These are phyloP conservation scores for Datnioides undecimradiatus DNA, from an alignment of 2,113 vertebrate species.

Conservation along the genomic window DNA sequence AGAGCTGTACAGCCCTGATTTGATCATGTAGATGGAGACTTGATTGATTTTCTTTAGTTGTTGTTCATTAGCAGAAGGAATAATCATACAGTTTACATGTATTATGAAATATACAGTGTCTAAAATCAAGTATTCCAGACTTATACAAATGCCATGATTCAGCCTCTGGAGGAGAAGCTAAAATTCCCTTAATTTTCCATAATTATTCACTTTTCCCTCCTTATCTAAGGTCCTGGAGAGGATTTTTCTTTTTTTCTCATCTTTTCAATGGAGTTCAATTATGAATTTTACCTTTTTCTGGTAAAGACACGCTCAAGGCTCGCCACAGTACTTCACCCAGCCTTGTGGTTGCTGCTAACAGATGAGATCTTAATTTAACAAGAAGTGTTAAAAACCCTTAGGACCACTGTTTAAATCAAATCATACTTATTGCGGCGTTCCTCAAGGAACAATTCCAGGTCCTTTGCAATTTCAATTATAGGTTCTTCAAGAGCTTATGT, in stretches of 20 bases:
- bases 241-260: neutral
- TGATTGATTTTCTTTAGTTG: neutral
- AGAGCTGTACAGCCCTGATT: neutral
- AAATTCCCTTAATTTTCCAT: neutral
- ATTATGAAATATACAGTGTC: neutral
- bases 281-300: conserved; percentile 8
- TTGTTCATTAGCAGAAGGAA: neutral
- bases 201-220: conserved; percentile 4
- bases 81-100: neutral
- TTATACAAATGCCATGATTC: neutral
- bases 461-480: neutral
- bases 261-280: neutral
- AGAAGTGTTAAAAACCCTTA: neutral
- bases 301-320: conserved; percentile 13
- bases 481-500: neutral
- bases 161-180: neutral
- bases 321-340: neutral
- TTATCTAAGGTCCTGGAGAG: conserved; percentile 5
- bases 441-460: neutral
- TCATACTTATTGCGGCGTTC: neutral
- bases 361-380: neutral
- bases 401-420: too few relatives aligned
- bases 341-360: conserved; percentile 1
- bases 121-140: too few relatives aligned
- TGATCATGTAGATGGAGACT: too few relatives aligned